Evolutionary conservation across 2,888 invertebrate genomes (phyloP).

Genomic region (Plagiodera versicolora): DNA sequence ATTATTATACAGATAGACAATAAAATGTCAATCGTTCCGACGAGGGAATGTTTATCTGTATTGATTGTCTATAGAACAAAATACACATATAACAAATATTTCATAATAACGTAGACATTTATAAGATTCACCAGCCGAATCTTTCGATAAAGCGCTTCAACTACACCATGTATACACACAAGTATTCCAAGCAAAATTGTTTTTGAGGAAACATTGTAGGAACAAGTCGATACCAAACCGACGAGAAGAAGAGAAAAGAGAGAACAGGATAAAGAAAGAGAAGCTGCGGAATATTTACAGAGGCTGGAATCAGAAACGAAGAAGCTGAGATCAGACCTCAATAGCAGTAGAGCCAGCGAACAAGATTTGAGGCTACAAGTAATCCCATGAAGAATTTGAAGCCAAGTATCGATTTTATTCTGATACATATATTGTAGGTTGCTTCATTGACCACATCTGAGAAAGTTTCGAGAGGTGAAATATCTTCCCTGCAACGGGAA

Average conservation of each 20-base stretch:
- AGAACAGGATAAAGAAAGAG: constrained; percentile 56
- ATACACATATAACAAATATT: too few relatives aligned
- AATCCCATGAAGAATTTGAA: constrained; percentile 33
- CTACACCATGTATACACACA: too few relatives aligned
- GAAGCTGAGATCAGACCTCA: constrained; percentile 71
- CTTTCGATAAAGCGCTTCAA: too few relatives aligned
- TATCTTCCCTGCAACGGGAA: constrained; percentile 78
- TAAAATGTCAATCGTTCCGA: too few relatives aligned
- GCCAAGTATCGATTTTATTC: too few relatives aligned
- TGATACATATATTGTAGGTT: constrained; percentile 59
- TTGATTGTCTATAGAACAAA: too few relatives aligned
- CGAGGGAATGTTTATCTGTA: too few relatives aligned
- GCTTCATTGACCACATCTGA: constrained; percentile 67
- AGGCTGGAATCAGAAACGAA: constrained; percentile 75
- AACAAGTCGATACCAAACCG: constrained; percentile 25
- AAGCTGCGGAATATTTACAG: constrained; percentile 57
- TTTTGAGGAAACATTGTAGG: constrained; percentile 13
- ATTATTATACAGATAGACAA: too few relatives aligned
- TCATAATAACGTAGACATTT: not conserved
- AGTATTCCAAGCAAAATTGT: not conserved
- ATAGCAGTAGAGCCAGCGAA: constrained; percentile 70
- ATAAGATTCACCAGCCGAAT: not conserved
- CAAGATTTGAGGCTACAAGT: constrained; percentile 73
- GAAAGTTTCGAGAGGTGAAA: constrained; percentile 69
- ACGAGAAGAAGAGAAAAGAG: constrained; percentile 49